A percentile compares a stretch with the other conserved stretches of the same genome.
These are phyloP conservation scores for Kryptopterus vitreolus DNA, from an alignment of 2,797 vertebrate species.

Conservation along the genomic window DNA sequence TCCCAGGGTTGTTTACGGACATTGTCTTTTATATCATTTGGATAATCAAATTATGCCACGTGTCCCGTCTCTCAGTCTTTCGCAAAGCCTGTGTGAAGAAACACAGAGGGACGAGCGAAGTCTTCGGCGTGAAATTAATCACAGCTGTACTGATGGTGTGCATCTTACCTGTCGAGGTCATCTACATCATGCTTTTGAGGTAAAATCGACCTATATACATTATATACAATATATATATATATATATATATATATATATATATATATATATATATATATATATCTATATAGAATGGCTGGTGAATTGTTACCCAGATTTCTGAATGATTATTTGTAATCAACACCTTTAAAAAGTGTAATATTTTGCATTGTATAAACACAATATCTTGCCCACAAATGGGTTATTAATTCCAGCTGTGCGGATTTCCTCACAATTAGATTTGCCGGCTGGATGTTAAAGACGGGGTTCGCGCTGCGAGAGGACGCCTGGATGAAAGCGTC, in stretches of 20 bases:
- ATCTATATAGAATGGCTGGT: no score
- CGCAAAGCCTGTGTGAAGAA: slow-evolving; percentile 54
- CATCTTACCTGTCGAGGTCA: slow-evolving; percentile 52
- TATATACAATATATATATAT: no score
- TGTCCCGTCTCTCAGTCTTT: slow-evolving; percentile 63
- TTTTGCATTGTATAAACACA: no score
- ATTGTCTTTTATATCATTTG: no score
- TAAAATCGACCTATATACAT: slow-evolving; percentile 36
- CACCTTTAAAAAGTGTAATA: no score
- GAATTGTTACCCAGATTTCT: no score
- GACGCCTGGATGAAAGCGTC: slow-evolving; percentile 25
- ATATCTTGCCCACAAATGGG: no score
- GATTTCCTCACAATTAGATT: slow-evolving; percentile 36
- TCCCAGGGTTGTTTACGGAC: neutral
- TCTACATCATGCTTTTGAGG: slow-evolving; percentile 54
- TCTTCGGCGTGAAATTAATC: slow-evolving; percentile 52
- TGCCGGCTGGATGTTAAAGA: slow-evolving; percentile 35
- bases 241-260: no score
- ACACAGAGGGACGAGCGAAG: neutral
- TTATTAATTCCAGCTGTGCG: neutral
- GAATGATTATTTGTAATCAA: no score
- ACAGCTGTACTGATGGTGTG: slow-evolving; percentile 55
- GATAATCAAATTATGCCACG: neutral
- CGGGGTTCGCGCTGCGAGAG: slow-evolving; percentile 6
- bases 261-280: no score